These are phyloP conservation scores for Rhyacichthys aspro DNA, from an alignment of 2,797 vertebrate species.

Conservation along the genomic window DNA sequence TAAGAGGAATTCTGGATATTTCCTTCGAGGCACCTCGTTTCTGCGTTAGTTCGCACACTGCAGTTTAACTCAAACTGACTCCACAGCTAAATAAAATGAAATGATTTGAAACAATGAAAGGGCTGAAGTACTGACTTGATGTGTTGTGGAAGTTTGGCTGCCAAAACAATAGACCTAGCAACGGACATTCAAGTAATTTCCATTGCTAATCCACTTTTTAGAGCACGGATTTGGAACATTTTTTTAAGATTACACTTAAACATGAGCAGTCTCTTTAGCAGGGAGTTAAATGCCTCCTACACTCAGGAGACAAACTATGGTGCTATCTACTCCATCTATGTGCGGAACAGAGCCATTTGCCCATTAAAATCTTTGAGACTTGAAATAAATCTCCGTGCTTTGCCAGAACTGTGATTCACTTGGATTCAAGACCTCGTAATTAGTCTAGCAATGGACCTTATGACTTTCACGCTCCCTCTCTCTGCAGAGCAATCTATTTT, in stretches of 20 bases:
- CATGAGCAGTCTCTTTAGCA: slow-evolving; percentile 15
- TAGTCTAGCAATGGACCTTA: not conserved
- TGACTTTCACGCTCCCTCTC: not conserved
- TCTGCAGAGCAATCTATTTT: too few species aligned
- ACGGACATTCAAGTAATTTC: slow-evolving; percentile 27
- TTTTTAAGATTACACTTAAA: slow-evolving; percentile 4
- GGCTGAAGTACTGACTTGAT: slow-evolving; percentile 28
- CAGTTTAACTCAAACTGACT: slow-evolving; percentile 41
- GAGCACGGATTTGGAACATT: slow-evolving; percentile 16
- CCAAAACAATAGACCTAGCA: slow-evolving; percentile 26
- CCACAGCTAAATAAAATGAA: slow-evolving; percentile 35
- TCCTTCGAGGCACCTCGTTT: slow-evolving; percentile 33
- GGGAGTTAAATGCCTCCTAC: slow-evolving; percentile 11
- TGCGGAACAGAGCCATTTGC: slow-evolving; percentile 18
- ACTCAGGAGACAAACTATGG: slow-evolving; percentile 3
- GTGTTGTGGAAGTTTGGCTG: slow-evolving; percentile 24
- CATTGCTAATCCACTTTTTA: slow-evolving; percentile 1
- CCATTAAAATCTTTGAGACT: not conserved
- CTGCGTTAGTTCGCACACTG: slow-evolving; percentile 35
- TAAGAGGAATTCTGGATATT: slow-evolving; percentile 53
- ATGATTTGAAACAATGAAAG: slow-evolving; percentile 33
- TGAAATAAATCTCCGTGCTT: not conserved
- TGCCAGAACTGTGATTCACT: not conserved
- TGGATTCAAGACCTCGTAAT: too few species aligned
- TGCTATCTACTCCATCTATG: not conserved